These are phyloP conservation scores for Paracentrotus lividus DNA, from an alignment of 53 echinoderm and acorn worm genomes.

Conservation along the genomic window DNA sequence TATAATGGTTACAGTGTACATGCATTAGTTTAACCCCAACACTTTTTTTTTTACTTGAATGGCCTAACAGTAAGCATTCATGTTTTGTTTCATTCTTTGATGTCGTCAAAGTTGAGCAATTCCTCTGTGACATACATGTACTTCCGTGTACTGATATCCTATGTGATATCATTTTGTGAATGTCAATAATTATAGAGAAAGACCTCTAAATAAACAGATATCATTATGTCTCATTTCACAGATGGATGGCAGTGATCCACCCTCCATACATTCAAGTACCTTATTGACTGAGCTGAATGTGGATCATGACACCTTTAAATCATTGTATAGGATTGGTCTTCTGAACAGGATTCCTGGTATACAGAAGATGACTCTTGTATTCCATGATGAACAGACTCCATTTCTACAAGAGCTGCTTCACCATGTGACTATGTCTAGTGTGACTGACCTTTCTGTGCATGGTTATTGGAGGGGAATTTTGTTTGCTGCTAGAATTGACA, in stretches of 20 bases:
- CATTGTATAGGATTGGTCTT: not conserved
- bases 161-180: too few relatives aligned
- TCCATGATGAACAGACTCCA: not conserved
- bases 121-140: too few relatives aligned
- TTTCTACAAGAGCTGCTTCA: not conserved
- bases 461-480: too few relatives aligned
- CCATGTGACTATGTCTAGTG: not conserved
- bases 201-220: too few relatives aligned
- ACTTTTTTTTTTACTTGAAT: too few relatives aligned
- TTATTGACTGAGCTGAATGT: not conserved
- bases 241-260: not conserved
- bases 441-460: not conserved
- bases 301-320: not conserved
- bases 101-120: too few relatives aligned
- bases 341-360: not conserved
- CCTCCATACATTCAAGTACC: not conserved
- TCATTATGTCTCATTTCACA: not conserved
- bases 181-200: too few relatives aligned
- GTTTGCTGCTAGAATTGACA: too few relatives aligned
- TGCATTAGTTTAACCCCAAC: too few relatives aligned
- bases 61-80: too few relatives aligned
- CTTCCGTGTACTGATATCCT: not conserved
- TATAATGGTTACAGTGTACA: too few relatives aligned
- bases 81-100: too few relatives aligned
- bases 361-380: not conserved